phyloP scores from a whole-genome alignment of 2,888 invertebrate genomes.

The Campoplex nolae region DNA sequence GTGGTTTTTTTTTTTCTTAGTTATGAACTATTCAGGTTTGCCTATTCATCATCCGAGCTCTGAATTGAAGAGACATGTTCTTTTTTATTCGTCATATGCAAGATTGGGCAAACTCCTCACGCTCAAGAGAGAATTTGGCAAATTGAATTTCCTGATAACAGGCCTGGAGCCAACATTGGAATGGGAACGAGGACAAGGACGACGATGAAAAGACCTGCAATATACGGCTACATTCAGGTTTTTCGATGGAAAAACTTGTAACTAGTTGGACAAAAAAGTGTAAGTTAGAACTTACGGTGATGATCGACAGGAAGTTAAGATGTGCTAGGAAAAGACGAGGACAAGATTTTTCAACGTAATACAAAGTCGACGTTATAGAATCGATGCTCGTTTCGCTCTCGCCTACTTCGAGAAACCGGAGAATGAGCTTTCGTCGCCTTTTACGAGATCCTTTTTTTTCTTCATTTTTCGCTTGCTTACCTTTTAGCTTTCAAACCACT shows the following conservation, averaged over 20 bases:
- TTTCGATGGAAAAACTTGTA: conserved; percentile 77
- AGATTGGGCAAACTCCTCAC: conserved; percentile 44
- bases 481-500: conserved; percentile 10
- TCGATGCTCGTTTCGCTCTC: conserved; percentile 38
- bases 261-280: conserved; percentile 72
- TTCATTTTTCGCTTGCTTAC: conserved; percentile 31
- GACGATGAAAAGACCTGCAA: conserved; percentile 51
- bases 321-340: not conserved
- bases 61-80: conserved; percentile 12
- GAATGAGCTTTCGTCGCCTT: conserved; percentile 40
- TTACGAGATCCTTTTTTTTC: not conserved
- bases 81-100: conserved; percentile 14
- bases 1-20: conserved; percentile 6
- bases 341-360: conserved; percentile 39
- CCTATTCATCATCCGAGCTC: not conserved
- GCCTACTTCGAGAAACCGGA: conserved; percentile 28
- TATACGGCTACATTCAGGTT: conserved; percentile 40
- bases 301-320: conserved; percentile 41
- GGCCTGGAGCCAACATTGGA: conserved; percentile 14
- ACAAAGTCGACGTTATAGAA: conserved; percentile 27
- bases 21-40: not conserved
- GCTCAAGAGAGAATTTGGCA: conserved; percentile 46
- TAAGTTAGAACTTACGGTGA: conserved; percentile 70
- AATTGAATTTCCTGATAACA: conserved; percentile 51
- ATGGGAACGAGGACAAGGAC: conserved; percentile 19